Evolutionary conservation across 2,888 invertebrate genomes (phyloP).

Genomic region (Drosophila monieri): DNA sequence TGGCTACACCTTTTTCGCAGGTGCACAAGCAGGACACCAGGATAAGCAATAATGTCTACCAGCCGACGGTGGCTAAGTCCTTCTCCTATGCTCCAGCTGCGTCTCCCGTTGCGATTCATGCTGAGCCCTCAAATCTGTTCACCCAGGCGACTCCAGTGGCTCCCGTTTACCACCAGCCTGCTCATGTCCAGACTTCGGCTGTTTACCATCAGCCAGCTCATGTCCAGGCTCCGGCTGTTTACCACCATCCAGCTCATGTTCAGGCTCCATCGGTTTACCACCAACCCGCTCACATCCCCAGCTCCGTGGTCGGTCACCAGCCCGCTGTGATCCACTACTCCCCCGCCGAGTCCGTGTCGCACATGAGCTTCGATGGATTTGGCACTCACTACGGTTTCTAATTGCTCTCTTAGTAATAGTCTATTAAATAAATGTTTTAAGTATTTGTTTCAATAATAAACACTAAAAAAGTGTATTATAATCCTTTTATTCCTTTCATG

Average conservation of each 20-base stretch:
- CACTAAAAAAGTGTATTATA: background rate
- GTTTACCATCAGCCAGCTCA: conserved; percentile 46
- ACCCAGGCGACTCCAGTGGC: conserved; percentile 73
- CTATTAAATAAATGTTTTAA: background rate
- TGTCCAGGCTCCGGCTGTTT: conserved; percentile 59
- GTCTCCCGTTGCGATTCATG: background rate
- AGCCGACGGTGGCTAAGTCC: conserved; percentile 83
- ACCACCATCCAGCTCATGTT: conserved; percentile 51
- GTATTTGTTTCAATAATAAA: background rate
- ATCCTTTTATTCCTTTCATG: background rate
- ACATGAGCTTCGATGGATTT: conserved; percentile 87
- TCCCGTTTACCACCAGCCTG: conserved; percentile 48
- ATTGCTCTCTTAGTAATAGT: background rate
- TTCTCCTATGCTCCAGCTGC: conserved; percentile 82
- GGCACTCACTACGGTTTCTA: conserved; percentile 88
- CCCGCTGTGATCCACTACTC: conserved; percentile 82
- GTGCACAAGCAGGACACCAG: conserved; percentile 86
- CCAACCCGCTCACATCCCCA: conserved; percentile 29
- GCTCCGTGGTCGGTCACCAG: conserved; percentile 74
- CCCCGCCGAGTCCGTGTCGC: conserved; percentile 87
- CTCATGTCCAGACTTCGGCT: conserved; percentile 49
- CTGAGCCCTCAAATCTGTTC: conserved; percentile 62
- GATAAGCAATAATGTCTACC: conserved; percentile 86
- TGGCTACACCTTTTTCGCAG: conserved; percentile 86
- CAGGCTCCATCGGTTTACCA: conserved; percentile 46